A percentile compares a stretch with the other conserved stretches of the same genome.
Evolutionary conservation across 2,113 vertebrate genomes (phyloP).

Genomic region (Apodemus sylvaticus): DNA sequence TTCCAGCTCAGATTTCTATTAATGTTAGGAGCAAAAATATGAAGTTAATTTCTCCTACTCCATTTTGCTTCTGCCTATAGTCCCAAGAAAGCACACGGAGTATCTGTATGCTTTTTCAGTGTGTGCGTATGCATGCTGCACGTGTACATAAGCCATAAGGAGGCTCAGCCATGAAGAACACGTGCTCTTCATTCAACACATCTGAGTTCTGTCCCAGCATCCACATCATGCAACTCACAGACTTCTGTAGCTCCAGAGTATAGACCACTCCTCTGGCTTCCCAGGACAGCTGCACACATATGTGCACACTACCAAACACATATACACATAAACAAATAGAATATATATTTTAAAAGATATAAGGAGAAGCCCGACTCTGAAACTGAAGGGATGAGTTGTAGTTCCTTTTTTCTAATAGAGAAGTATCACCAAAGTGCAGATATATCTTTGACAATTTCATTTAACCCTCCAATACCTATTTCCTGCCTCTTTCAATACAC

Average conservation of each 20-base stretch:
- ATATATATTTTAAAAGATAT: not conserved
- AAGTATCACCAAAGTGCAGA: not conserved
- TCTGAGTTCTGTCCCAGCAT: not conserved
- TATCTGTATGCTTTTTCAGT: not conserved
- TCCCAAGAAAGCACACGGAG: not conserved
- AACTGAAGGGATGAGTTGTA: not conserved
- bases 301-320: not conserved
- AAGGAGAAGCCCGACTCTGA: not conserved
- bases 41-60: not conserved
- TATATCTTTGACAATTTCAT: not conserved
- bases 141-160: too few relatives aligned
- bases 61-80: slow-evolving; percentile 11
- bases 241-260: not conserved
- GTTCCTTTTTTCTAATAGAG: not conserved
- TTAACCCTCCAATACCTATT: not conserved
- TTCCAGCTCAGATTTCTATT: not conserved
- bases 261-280: not conserved
- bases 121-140: not conserved
- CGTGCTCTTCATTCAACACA: not conserved
- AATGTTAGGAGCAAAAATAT: not conserved
- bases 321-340: not conserved
- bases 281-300: not conserved
- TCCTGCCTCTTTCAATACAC: not conserved
- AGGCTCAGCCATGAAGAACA: not conserved
- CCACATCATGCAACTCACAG: not conserved